Percentiles rank a stretch among this genome's conserved stretches.
phyloP scores from a whole-genome alignment of 2,113 vertebrate species.

The Pedionomus torquatus region DNA sequence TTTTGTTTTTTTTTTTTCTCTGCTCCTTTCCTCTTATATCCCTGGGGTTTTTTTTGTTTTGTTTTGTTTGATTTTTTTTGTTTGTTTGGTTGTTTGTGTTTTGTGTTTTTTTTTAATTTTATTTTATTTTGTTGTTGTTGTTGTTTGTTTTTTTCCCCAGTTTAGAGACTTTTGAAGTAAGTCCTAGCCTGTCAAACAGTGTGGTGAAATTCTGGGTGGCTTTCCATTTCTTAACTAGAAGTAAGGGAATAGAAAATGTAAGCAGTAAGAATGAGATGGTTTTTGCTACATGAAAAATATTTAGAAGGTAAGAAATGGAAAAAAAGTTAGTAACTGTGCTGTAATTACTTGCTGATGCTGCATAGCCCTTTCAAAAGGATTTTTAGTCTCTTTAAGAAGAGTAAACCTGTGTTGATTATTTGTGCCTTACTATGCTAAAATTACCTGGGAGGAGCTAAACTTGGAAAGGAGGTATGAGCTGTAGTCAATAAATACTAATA shows the following conservation, averaged over 20 bases:
- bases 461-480: neutral
- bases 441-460: neutral
- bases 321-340: neutral
- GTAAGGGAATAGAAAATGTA: neutral
- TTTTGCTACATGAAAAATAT: neutral
- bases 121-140: too few relatives aligned
- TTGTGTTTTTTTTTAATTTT: too few relatives aligned
- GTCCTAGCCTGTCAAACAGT: neutral
- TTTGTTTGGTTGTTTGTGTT: too few relatives aligned
- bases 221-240: neutral
- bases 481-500: neutral
- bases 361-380: neutral
- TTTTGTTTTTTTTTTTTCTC: neutral
- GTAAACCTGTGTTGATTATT: neutral
- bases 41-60: accelerated
- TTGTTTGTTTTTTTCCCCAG: too few relatives aligned
- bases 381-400: neutral
- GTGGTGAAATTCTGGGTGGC: neutral
- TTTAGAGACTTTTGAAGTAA: neutral
- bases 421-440: neutral
- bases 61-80: too few relatives aligned
- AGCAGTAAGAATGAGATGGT: neutral
- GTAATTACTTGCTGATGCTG: neutral
- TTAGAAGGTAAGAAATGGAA: neutral
- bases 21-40: neutral